Percentiles rank a stretch among this genome's conserved stretches.
phyloP scores from a whole-genome alignment of 2,888 invertebrate species.

The Agrochola lota region DNA sequence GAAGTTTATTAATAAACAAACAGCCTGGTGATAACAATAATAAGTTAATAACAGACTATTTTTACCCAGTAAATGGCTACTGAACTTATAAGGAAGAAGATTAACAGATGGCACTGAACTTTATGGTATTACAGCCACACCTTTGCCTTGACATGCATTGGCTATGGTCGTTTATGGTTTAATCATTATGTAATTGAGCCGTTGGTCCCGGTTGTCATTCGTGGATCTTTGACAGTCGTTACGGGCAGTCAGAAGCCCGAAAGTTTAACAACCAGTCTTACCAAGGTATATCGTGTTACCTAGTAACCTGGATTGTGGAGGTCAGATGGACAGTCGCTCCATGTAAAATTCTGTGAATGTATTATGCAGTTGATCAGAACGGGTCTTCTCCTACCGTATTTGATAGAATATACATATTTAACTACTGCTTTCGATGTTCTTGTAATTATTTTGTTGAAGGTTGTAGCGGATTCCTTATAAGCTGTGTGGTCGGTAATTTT shows the following conservation, averaged over 20 bases:
- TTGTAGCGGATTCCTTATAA: neutral
- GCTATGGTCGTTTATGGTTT: conserved; percentile 10
- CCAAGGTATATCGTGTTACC: too few relatives aligned
- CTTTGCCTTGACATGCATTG: conserved; percentile 56
- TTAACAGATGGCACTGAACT: conserved; percentile 46
- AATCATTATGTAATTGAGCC: conserved; percentile 23
- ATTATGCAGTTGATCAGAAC: conserved; percentile 38
- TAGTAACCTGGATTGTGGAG: too few relatives aligned
- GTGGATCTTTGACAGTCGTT: too few relatives aligned
- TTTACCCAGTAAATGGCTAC: conserved; percentile 29
- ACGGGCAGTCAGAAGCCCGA: too few relatives aligned
- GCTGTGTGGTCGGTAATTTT: conserved; percentile 6
- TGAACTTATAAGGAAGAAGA: conserved; percentile 61
- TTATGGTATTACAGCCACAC: conserved; percentile 45
- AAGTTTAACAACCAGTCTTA: too few relatives aligned
- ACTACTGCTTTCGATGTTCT: conserved; percentile 11
- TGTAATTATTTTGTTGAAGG: conserved; percentile 21
- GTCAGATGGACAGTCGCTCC: too few relatives aligned
- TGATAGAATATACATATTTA: neutral
- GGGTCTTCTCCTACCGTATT: conserved; percentile 3
- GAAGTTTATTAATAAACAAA: neutral
- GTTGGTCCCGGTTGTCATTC: too few relatives aligned
- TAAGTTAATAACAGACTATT: conserved; percentile 7
- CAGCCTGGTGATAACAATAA: conserved; percentile 40
- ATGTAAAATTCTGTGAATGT: too few relatives aligned